Conservation (phyloP, 2,888 invertebrate species). For the Deilephila porcellus region DNA sequence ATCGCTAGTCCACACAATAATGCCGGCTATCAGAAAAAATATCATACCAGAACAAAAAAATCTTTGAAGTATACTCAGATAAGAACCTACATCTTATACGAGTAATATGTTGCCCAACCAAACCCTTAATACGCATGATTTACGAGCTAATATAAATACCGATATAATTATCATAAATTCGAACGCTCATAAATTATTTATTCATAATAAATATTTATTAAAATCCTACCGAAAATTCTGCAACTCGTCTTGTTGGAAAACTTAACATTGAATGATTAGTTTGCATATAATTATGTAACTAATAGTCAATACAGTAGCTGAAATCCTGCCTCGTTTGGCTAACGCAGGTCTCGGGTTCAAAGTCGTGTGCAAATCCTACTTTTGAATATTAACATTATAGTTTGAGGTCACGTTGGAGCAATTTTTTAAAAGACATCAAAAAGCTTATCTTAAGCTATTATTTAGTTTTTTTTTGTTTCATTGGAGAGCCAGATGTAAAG, state of each 20-base stretch:
- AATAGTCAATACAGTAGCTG: not conserved
- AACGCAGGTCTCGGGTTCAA: not conserved
- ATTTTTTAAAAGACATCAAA: not conserved
- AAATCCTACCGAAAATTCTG: not conserved
- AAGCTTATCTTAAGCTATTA: not conserved
- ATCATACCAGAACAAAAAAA: not conserved
- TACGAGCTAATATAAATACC: constrained; percentile 10
- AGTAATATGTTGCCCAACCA: not conserved
- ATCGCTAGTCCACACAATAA: too few species aligned
- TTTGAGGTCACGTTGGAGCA: not conserved
- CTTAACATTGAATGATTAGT: not conserved
- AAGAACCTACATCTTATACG: not conserved
- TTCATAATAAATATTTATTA: constrained; percentile 9
- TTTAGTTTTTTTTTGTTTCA: not conserved
- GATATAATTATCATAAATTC: constrained; percentile 12
- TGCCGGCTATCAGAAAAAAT: not conserved
- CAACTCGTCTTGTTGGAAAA: not conserved
- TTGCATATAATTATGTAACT: not conserved
- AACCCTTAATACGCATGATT: not conserved
- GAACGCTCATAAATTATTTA: constrained; percentile 8
- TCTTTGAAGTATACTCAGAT: not conserved
- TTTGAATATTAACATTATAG: not conserved
- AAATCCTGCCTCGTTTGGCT: not conserved
- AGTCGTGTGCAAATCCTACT: not conserved
- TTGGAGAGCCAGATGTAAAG: too few species aligned